Percentiles rank a stretch among this genome's conserved stretches.
Evolutionary conservation across 2,113 vertebrate species (phyloP).

Genomic region (Sylvietta virens): DNA sequence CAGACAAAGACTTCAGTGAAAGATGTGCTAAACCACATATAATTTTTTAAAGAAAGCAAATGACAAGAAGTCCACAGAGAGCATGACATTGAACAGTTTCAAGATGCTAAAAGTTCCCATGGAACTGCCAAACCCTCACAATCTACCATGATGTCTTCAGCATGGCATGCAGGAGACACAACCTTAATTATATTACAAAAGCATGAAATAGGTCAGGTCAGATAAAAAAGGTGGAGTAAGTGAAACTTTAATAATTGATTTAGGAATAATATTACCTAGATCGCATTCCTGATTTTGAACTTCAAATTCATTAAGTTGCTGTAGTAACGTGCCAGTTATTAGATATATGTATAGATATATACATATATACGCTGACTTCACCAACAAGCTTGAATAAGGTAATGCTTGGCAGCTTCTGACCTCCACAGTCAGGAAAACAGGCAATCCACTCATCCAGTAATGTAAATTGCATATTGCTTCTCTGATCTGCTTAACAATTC

Average conservation of each 20-base stretch:
- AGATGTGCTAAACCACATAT: neutral
- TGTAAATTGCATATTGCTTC: neutral
- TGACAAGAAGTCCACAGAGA: neutral
- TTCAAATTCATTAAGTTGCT: neutral
- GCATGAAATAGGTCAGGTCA: neutral
- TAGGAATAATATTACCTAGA: neutral
- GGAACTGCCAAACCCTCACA: neutral
- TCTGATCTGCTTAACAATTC: neutral
- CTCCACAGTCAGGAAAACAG: neutral
- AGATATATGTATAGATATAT: neutral
- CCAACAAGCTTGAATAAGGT: neutral
- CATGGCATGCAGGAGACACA: neutral
- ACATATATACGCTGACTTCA: neutral
- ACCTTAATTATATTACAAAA: neutral
- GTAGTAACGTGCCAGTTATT: neutral
- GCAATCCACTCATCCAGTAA: neutral
- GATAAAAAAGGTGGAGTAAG: neutral
- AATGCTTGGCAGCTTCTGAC: neutral
- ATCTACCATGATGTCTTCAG: neutral
- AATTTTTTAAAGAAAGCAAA: neutral
- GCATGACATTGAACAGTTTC: neutral
- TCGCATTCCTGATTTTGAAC: neutral
- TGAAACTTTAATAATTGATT: neutral
- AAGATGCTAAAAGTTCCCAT: neutral
- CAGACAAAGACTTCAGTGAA: neutral